These are phyloP conservation scores for Diaprepes abbreviatus DNA, from an alignment of 2,888 invertebrate genomes.

Conservation along the genomic window DNA sequence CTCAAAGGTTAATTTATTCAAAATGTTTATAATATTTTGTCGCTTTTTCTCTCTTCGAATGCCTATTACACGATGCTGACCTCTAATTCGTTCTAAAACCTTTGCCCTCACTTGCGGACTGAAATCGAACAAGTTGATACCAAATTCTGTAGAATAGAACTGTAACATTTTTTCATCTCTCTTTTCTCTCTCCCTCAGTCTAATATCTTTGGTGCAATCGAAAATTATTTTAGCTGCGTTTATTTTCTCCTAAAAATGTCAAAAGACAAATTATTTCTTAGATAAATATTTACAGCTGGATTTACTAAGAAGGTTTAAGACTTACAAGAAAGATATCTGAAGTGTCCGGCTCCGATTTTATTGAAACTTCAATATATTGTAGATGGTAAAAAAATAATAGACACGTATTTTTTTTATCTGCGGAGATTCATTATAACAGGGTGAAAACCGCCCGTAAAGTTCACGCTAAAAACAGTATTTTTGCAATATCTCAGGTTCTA, in stretches of 20 bases:
- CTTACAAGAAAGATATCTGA: too few species aligned
- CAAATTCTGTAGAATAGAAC: slow-evolving; percentile 45
- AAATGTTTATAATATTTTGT: slow-evolving; percentile 48
- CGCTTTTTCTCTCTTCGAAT: slow-evolving; percentile 23
- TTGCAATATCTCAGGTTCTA: too few species aligned
- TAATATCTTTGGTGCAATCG: slow-evolving; percentile 30
- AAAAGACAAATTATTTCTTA: too few species aligned
- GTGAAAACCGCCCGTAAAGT: too few species aligned
- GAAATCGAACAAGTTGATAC: slow-evolving; percentile 39
- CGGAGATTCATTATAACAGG: too few species aligned
- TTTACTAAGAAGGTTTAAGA: too few species aligned
- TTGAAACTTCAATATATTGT: too few species aligned
- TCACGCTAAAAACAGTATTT: too few species aligned
- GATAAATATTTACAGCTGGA: too few species aligned
- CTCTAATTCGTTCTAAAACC: slow-evolving; percentile 46
- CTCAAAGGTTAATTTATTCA: slow-evolving; percentile 47
- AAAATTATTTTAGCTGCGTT: slow-evolving; percentile 42
- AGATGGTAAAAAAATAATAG: too few species aligned
- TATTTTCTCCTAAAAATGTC: slow-evolving; percentile 54
- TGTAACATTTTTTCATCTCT: slow-evolving; percentile 30
- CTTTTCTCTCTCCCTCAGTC: slow-evolving; percentile 24
- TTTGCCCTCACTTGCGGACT: slow-evolving; percentile 9
- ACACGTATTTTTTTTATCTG: too few species aligned
- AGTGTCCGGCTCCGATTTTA: too few species aligned
- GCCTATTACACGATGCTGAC: slow-evolving; percentile 33